Evolutionary conservation across 2,113 vertebrate species (phyloP), one percentile per base, ranked within the genome.

Genomic region (Nettapus auritus): DNA sequence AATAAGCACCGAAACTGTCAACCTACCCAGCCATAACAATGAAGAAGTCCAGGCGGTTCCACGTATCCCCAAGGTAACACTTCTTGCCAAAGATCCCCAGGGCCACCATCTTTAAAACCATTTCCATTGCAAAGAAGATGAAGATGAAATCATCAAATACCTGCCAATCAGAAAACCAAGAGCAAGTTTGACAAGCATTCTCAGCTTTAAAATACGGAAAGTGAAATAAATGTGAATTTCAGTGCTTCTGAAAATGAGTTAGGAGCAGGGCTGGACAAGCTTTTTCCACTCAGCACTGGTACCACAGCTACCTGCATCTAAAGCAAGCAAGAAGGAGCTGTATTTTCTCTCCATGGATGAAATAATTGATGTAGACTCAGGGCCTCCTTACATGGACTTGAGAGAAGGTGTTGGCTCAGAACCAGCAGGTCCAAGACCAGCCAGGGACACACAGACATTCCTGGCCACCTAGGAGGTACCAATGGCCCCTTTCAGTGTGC

Each of bases 21-120:
- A 97, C 99, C 95, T 98, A 99, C 99, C 99, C 99, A 42, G 99
- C 99, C 99, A 99, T 99, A 86, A 99, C 99, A 57, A 99, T 99
- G 88, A 99, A 99, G 98, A 99, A 99, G 86, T 99, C 99, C 98
- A 99, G 97, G 12, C 99, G 98, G 96, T 99, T 99, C 99, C 99
- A 99, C 1, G 99, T 99, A 97, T 99, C 99, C 42, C 99, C 99
- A 19, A 99, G 98, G 97, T 99, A 99, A 97, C 99, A 99, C 81
- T 99, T 99, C 52, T 98, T 99, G 33, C 99, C 99, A 46, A 99
- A 99, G 91, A 99, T 99, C n/a, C 99, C 99, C 96, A 99, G 94
- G 66, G 99, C 99, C 76, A 99, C 98, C 99, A 99, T 99, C 97
- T 99, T 99, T 86, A 99, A 97, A 68, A 99, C 98, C 99, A 99